These are phyloP conservation scores for Cyclura pinguis DNA, from an alignment of 2,797 vertebrate species.

Conservation along the genomic window DNA sequence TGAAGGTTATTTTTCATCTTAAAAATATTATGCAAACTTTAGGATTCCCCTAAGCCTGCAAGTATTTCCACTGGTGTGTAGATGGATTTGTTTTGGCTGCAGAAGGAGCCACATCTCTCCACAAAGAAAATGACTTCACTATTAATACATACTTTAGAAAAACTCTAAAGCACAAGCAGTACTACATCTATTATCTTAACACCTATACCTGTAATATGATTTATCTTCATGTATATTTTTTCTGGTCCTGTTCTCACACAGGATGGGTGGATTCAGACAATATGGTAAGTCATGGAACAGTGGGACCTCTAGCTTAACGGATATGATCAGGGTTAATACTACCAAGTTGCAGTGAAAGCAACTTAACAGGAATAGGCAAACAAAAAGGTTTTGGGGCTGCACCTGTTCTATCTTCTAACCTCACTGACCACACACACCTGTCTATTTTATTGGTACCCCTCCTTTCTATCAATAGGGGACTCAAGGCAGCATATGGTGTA, in stretches of 20 bases:
- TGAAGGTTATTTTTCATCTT: not conserved
- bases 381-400: no score
- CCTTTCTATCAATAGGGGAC: no score
- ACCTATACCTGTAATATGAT: not conserved
- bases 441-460: no score
- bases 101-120: not conserved
- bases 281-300: not conserved
- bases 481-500: no score
- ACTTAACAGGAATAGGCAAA: no score
- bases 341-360: no score
- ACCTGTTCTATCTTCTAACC: no score
- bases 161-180: not conserved
- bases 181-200: not conserved
- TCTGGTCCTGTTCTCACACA: not conserved
- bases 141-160: not conserved
- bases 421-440: no score
- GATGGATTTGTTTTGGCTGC: not conserved
- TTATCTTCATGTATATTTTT: not conserved
- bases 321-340: not conserved
- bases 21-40: not conserved
- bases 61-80: not conserved
- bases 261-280: not conserved
- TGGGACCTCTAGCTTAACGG: not conserved
- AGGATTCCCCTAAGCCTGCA: not conserved
- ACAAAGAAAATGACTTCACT: not conserved